Conservation (phyloP, 2,113 vertebrate species). For the Ginglymostoma cirratum region DNA sequence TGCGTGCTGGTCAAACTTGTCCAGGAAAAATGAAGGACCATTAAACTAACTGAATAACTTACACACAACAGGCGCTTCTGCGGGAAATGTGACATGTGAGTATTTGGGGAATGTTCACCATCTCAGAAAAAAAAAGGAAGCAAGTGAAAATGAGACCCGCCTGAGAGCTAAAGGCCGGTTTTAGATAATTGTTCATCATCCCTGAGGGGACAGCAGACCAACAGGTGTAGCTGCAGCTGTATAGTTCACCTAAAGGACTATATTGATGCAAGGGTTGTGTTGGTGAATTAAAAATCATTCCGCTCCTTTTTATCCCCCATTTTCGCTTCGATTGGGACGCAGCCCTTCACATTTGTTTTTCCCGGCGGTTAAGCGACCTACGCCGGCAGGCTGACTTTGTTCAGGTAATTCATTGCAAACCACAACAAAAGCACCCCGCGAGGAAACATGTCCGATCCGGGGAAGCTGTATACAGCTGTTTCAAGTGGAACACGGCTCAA, state of each 20-base stretch:
- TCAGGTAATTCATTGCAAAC: constrained; percentile 63
- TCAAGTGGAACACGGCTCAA: constrained; percentile 59
- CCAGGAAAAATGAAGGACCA: not conserved
- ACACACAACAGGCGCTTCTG: not conserved
- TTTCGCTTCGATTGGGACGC: not conserved
- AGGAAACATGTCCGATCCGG: constrained; percentile 64
- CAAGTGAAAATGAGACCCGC: not conserved
- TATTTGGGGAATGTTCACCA: not conserved
- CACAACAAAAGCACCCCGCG: constrained; percentile 66
- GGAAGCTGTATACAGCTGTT: constrained; percentile 53
- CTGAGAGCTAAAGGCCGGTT: not conserved
- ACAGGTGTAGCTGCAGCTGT: not conserved
- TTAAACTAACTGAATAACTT: not conserved
- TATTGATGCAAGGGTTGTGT: not conserved
- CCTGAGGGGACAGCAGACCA: not conserved
- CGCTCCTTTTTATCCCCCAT: not conserved
- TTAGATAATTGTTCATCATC: no score
- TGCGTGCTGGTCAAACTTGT: not conserved
- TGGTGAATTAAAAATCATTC: not conserved
- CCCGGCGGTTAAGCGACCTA: constrained; percentile 55
- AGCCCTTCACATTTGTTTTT: constrained; percentile 44
- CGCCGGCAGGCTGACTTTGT: constrained; percentile 57
- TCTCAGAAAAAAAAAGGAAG: not conserved
- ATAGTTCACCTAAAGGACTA: no score
- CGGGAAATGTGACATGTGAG: not conserved